Evolutionary conservation across 2,888 invertebrate species (phyloP).

Genomic region (Boloria selene): DNA sequence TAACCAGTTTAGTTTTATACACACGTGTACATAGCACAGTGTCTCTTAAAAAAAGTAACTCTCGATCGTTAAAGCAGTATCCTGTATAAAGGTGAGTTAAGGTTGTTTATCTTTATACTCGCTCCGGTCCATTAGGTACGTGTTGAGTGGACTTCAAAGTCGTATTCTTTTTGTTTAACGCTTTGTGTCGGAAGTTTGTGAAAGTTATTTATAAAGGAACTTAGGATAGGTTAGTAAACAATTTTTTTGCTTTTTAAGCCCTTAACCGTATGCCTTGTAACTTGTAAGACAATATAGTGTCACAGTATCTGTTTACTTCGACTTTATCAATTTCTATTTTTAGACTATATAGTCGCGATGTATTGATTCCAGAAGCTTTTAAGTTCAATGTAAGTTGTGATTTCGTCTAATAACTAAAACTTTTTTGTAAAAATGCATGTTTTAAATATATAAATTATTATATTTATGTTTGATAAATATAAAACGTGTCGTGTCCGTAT

Average conservation of each 20-base stretch:
- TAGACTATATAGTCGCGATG: too few relatives aligned
- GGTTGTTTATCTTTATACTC: constrained; percentile 33
- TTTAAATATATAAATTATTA: not conserved
- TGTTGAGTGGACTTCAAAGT: constrained; percentile 35
- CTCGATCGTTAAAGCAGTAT: constrained; percentile 24
- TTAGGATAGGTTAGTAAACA: not conserved
- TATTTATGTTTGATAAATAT: not conserved
- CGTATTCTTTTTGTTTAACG: constrained; percentile 31
- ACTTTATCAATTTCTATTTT: too few relatives aligned
- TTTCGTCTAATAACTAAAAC: too few relatives aligned
- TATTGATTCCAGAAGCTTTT: too few relatives aligned
- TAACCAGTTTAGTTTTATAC: constrained; percentile 15
- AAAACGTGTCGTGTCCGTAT: not conserved
- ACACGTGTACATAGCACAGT: constrained; percentile 4
- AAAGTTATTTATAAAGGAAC: constrained; percentile 15
- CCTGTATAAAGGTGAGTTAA: constrained; percentile 27
- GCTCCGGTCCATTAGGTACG: constrained; percentile 37
- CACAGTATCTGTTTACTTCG: too few relatives aligned
- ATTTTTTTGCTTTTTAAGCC: not conserved
- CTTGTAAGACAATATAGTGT: too few relatives aligned
- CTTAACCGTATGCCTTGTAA: not conserved
- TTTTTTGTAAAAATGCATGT: too few relatives aligned
- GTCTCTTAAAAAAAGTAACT: constrained; percentile 15
- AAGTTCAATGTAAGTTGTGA: too few relatives aligned
- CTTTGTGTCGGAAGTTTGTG: constrained; percentile 26